These are phyloP conservation scores for Oreonectes daqikongensis DNA, from an alignment of 2,797 vertebrate species.

Conservation along the genomic window DNA sequence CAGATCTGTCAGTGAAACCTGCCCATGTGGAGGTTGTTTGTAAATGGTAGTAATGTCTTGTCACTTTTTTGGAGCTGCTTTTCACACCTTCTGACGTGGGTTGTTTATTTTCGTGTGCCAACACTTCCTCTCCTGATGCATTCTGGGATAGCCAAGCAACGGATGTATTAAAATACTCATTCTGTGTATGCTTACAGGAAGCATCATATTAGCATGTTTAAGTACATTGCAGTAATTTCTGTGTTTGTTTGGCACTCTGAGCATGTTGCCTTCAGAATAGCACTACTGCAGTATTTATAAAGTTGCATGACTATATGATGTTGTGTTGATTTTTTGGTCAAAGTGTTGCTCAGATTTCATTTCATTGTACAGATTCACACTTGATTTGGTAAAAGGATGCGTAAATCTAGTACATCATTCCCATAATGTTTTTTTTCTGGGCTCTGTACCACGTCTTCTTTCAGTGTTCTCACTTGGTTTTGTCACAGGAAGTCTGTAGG, in stretches of 20 bases:
- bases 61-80: constrained; percentile 2
- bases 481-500: not conserved
- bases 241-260: too few species aligned
- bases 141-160: not conserved
- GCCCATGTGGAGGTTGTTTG: constrained; percentile 15
- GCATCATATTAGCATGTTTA: not conserved
- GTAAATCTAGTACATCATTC: not conserved
- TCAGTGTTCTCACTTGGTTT: constrained; percentile 6
- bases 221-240: not conserved
- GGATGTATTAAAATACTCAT: not conserved
- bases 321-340: too few species aligned
- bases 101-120: constrained; percentile 5
- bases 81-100: constrained; percentile 15
- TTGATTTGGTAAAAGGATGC: constrained; percentile 6
- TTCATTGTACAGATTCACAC: not conserved
- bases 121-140: constrained; percentile 5
- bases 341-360: not conserved
- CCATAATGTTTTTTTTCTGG: not conserved
- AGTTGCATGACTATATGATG: too few species aligned
- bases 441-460: not conserved
- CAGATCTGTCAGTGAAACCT: constrained; percentile 6
- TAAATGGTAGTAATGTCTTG: constrained; percentile 14
- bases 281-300: too few species aligned
- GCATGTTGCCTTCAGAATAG: too few species aligned
- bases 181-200: not conserved